Conservation (phyloP, 2,888 invertebrate species). For the Acanthococcus lagerstroemiae region DNA sequence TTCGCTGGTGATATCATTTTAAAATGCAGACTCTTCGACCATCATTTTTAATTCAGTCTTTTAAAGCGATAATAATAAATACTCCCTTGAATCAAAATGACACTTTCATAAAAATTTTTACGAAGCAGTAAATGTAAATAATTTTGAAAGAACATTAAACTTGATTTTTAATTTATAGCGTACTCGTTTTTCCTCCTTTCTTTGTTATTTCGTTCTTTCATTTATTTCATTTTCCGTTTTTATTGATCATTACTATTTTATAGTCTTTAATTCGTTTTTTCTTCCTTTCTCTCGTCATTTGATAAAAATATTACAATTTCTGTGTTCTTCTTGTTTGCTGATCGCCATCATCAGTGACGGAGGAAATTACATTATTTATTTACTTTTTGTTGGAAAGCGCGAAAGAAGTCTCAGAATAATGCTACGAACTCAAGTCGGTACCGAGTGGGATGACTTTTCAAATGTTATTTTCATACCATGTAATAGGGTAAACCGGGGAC, state of each 20-base stretch:
- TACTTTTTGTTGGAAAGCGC: no score
- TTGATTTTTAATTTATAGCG: slow-evolving; percentile 8
- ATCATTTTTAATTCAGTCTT: neutral
- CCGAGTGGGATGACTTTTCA: no score
- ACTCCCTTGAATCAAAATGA: slow-evolving; percentile 3
- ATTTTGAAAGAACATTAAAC: slow-evolving; percentile 8
- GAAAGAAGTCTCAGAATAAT: no score
- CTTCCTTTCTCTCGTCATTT: neutral
- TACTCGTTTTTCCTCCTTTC: neutral
- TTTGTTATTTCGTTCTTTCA: neutral
- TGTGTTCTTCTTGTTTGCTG: no score
- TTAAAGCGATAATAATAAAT: neutral
- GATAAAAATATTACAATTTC: neutral
- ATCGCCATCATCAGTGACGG: no score
- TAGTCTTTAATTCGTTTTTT: neutral
- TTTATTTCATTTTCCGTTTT: neutral
- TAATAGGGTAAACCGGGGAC: no score
- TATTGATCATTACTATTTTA: neutral
- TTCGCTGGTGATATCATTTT: neutral
- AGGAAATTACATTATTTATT: no score
- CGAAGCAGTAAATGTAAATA: slow-evolving; percentile 11
- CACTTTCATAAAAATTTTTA: slow-evolving; percentile 18
- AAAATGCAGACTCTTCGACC: neutral
- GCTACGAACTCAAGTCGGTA: no score
- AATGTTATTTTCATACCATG: no score